Evolutionary conservation across 2,888 invertebrate genomes (phyloP), one percentile per base, ranked within the genome.

Genomic region (Parnassius mnemosyne): DNA sequence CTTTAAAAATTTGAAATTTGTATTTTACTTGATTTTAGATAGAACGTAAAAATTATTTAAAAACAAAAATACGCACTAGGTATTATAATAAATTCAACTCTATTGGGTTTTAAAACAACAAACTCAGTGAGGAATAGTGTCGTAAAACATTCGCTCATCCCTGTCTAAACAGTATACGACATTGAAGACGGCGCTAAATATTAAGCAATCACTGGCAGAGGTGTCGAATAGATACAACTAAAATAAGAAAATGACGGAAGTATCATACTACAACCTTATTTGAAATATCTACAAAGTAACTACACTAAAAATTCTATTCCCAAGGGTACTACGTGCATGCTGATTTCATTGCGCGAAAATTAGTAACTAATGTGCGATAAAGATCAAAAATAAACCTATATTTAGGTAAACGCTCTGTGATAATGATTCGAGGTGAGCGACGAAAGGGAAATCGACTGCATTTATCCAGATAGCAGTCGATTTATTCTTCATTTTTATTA

Each of bases 301-400:
- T 72, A 80, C 74, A 76, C 79, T 79, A 84, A 76, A 66, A 80
- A 76, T 80, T 78, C 79, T 79, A 75, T 78, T 79, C 79, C 81
- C 82, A 82, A 76, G 73, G 73, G 77, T 78, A 73, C 75, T 87
- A 85, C 79, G 76, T 80, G 84, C 87, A 88, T 87, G 88, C 88
- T 84, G 77, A 83, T 74, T 81, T 81, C 79, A 82, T 82, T 80
- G 76, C 67, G 74, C 83, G 85, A 82, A 81, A 83, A 83, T 84
- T 83, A 85, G 80, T 81, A 72, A 71, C 77, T 83, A 76, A 80
- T 81, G 79, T 80, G 73, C 76, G 73, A 77, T 79, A 72, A 73
- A 74, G 72, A 76, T 73, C 79, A 82, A 80, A 82, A 83, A 84
- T 84, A 83, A 79, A 78, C 71, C 71, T 72, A 75, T 76, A 79